Base-by-base conservation (phyloP, 2,888 invertebrate genomes). In the Phyto melanocephala region DNA sequence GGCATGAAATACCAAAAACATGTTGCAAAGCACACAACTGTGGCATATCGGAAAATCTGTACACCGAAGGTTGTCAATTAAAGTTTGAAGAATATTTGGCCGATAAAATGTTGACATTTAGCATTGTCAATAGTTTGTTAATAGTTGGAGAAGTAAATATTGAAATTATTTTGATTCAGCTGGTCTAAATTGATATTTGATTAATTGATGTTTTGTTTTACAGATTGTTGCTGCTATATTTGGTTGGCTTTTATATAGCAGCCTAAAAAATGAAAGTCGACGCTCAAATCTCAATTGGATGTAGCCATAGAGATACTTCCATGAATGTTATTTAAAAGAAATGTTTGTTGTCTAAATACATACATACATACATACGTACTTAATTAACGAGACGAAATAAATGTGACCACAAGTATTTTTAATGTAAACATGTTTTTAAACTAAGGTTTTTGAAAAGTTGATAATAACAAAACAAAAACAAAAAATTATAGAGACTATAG, bases 211-310 rank as follows among this genome's bases (percentile, higher is more conserved):
- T 24, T 28, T 17, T 11, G 15, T 37, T 22, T 37, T 84, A 10
- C 54, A 89, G 89, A 85, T 85, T 40, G 60, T 86, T 37, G 89
- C 86, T 15, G 89, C 87, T 6, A 74, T 85, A 35, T 83, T 89
- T 37, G 89, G 86, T 24, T 88, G 88, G 87, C 28, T 89, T 56
- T 83, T 89, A 1, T 86, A 86, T 28, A 88, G 86, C 47, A 88
- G 87, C 7, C 63, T 89, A 11, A 88, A 88, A 82, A 89, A 89
- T 33, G 86, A 88, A 52, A 86, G 82, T 40, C 87, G 90, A 3
- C 88, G 89, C 7, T 85, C 86, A 15, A 88, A 88, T 85, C 85
- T 86, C n/a, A 87, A 85, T 40, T 89, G 89, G 90, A 89, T 89
- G 88, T 89, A 81, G 84, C 24, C 13, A 17, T 42, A 28, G 5